Evolutionary conservation across 2,113 vertebrate species (phyloP), one percentile per base, ranked within the genome.

Genomic region (Labeo rohita): DNA sequence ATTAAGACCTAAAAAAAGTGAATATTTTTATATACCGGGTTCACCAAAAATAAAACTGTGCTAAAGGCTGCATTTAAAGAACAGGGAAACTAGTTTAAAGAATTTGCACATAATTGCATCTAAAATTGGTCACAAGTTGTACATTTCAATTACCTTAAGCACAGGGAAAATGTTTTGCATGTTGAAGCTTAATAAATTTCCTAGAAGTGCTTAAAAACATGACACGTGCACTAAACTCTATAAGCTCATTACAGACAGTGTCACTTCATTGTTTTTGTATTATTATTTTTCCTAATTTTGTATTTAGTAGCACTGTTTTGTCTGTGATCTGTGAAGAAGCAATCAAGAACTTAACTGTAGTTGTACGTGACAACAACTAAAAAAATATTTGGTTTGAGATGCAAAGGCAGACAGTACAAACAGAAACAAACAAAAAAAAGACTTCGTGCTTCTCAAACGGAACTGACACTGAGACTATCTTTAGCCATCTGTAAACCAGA

Each of bases 41-140:
- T 49, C 23, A 82, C 52, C 70, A 73, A 86, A 86, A 82, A 75
- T 75, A 75, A 70, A 83, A 28, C 78, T 52, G 16, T 39, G 50
- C 49, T 72, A 82, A 45, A 68, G 47, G 56, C 68, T 36, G 68
- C 72, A 49, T 75, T 34, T 83, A 70, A 50, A 52, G 28, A 70
- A 52, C 23, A 59, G 77, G n/a, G 36, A 80, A 68, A 81, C 28
- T 50, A 21, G 36, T 78, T 78, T 54, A 78, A 78, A 45, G 59
- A 49, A 47, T 65, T 49, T 47, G 52, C 15, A 28, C 28, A n/a
- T 47, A 80, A 80, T 47, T 81, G 61, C 23, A 0, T 18, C 61
- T 52, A 52, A 34, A 82, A 36, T 54, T 36, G 15, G 9, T 65
- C 15, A n/a, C n/a, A 10, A 80, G 59, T 28, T 80, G 78, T 8